Evolutionary conservation across 2,888 invertebrate genomes (phyloP).

Genomic region (Acheta domesticus): DNA sequence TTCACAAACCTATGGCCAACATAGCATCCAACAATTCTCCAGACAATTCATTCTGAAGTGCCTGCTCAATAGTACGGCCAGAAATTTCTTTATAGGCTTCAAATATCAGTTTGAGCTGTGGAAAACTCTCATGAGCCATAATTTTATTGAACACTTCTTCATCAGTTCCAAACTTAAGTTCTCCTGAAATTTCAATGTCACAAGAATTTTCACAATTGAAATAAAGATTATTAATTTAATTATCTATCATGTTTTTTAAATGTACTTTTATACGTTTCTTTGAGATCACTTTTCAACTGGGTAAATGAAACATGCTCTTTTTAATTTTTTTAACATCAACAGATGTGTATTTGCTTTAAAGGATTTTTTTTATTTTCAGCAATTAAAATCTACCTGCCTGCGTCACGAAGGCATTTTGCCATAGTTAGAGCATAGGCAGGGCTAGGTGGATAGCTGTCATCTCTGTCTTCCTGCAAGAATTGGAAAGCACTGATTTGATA

Average conservation of each 20-base stretch:
- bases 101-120: slow-evolving; percentile 64
- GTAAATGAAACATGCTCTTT: too few species aligned
- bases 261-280: neutral
- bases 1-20: slow-evolving; percentile 60
- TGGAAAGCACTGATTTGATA: neutral
- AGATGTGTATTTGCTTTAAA: too few species aligned
- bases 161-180: slow-evolving; percentile 68
- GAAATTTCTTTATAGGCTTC: slow-evolving; percentile 70
- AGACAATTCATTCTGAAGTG: slow-evolving; percentile 62
- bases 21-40: slow-evolving; percentile 67
- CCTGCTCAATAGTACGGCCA: slow-evolving; percentile 70
- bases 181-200: slow-evolving; percentile 45
- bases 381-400: slow-evolving; percentile 24
- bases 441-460: slow-evolving; percentile 25
- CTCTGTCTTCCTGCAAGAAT: slow-evolving; percentile 24
- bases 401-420: slow-evolving; percentile 27
- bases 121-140: slow-evolving; percentile 70
- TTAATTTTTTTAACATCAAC: too few species aligned
- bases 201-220: too few species aligned
- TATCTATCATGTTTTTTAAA: neutral
- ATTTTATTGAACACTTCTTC: slow-evolving; percentile 70
- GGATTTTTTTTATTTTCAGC: neutral
- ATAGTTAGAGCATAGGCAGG: slow-evolving; percentile 25
- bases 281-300: too few species aligned
- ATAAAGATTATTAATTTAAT: too few species aligned